phyloP scores from a whole-genome alignment of 1,140 invertebrate species.

The Oncopodura yosiiana region DNA sequence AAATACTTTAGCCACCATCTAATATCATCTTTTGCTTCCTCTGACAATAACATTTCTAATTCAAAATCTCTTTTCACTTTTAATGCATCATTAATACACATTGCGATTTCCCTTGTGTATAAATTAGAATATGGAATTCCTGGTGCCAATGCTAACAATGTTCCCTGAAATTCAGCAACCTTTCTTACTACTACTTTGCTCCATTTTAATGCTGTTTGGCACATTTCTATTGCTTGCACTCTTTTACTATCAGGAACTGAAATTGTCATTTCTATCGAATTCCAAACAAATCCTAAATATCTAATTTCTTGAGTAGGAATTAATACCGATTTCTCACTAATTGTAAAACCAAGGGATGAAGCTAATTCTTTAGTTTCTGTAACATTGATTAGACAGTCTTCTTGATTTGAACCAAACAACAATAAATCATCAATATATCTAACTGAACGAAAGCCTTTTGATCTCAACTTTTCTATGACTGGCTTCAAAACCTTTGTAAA shows the following conservation, averaged over 20 bases:
- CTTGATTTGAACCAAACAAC: background rate
- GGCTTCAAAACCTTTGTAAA: slow-evolving; percentile 25
- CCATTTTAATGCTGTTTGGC: background rate
- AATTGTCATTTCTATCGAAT: slow-evolving; percentile 2
- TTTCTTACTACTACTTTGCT: background rate
- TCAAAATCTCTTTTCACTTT: background rate
- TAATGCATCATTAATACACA: background rate
- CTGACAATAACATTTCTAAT: background rate
- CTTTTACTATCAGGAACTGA: background rate
- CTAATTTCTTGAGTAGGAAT: background rate
- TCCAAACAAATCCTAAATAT: slow-evolving; percentile 24
- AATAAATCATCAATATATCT: slow-evolving; percentile 29
- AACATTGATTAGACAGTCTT: background rate
- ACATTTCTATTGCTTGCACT: background rate
- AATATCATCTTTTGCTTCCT: background rate
- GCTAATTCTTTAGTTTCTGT: background rate
- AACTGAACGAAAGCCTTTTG: background rate
- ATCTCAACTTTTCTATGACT: slow-evolving; percentile 11
- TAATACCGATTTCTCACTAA: slow-evolving; percentile 6
- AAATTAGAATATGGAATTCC: slow-evolving; percentile 13
- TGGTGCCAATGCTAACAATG: slow-evolving; percentile 2
- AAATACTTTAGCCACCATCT: slow-evolving; percentile 6
- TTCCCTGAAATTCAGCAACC: slow-evolving; percentile 11
- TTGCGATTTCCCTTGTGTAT: slow-evolving; percentile 15
- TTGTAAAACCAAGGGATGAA: slow-evolving; percentile 13